Evolutionary conservation across 2,888 invertebrate genomes (phyloP).

Genomic region (Aplocera efformata): DNA sequence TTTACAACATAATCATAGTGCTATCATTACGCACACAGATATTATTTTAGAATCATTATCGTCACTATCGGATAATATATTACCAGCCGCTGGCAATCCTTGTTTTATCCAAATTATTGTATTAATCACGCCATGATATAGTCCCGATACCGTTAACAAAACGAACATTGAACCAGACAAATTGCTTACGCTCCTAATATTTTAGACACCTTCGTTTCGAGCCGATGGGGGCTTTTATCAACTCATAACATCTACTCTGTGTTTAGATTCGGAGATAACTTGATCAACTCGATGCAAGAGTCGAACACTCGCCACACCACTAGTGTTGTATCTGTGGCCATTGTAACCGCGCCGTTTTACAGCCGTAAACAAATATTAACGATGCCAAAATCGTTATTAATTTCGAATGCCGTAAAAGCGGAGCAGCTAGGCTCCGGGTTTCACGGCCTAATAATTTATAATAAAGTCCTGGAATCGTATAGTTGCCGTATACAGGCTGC

Average conservation of each 20-base stretch:
- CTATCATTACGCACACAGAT: constrained; percentile 25
- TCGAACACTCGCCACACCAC: constrained; percentile 27
- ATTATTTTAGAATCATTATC: constrained; percentile 28
- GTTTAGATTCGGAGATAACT: constrained; percentile 71
- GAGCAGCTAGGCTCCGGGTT: constrained; percentile 35
- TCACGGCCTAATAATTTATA: constrained; percentile 51
- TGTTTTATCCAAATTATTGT: constrained; percentile 40
- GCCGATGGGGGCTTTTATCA: constrained; percentile 62
- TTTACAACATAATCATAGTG: constrained; percentile 24
- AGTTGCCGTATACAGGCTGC: constrained; percentile 38
- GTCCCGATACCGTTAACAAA: constrained; percentile 60
- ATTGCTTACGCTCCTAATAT: constrained; percentile 77
- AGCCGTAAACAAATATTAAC: constrained; percentile 30
- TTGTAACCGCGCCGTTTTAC: constrained; percentile 34
- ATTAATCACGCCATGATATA: constrained; percentile 35
- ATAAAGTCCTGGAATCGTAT: constrained; percentile 42
- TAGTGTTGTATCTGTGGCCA: constrained; percentile 40
- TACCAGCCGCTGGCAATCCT: constrained; percentile 36
- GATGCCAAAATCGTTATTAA: constrained; percentile 34
- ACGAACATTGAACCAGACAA: constrained; percentile 74
- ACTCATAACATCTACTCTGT: constrained; percentile 60
- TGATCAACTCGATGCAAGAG: constrained; percentile 61
- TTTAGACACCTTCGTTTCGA: constrained; percentile 67
- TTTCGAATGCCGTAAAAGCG: constrained; percentile 34
- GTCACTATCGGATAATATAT: constrained; percentile 34